Evolutionary conservation across 2,113 vertebrate genomes (phyloP).

Genomic region (Dasyurus viverrinus): DNA sequence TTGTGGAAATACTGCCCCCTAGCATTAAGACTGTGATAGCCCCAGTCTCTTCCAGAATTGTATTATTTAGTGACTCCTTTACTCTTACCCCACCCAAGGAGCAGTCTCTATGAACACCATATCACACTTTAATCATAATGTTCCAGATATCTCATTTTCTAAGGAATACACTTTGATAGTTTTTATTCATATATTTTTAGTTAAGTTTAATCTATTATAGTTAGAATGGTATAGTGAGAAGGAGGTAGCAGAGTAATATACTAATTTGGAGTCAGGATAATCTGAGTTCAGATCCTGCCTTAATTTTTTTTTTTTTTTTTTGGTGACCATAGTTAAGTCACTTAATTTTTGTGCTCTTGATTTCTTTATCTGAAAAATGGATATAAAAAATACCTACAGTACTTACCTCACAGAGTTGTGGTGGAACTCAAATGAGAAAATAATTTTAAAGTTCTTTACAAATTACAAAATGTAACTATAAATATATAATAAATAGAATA

Average conservation of each 20-base stretch:
- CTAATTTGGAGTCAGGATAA: neutral
- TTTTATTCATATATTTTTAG: neutral
- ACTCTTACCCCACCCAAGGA: neutral
- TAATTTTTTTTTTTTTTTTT: neutral
- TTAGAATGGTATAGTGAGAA: neutral
- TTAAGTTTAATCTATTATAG: neutral
- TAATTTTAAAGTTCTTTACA: neutral
- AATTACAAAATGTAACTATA: neutral
- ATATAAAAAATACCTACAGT: neutral
- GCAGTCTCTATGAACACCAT: neutral
- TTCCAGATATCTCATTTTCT: neutral
- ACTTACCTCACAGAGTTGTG: neutral
- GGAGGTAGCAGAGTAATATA: neutral
- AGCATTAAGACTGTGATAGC: neutral
- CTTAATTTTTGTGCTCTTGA: neutral
- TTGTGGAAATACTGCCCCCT: neutral
- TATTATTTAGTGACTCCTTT: neutral
- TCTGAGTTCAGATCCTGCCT: neutral
- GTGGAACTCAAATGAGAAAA: neutral
- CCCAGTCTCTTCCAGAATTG: neutral
- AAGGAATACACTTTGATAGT: neutral
- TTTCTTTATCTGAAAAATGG: neutral
- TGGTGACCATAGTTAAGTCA: neutral
- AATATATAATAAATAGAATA: neutral
- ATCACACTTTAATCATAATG: neutral